Evolutionary conservation across 2,888 invertebrate genomes (phyloP), one percentile per base, ranked within the genome.

Genomic region (Leptarthrus brevirostris): DNA sequence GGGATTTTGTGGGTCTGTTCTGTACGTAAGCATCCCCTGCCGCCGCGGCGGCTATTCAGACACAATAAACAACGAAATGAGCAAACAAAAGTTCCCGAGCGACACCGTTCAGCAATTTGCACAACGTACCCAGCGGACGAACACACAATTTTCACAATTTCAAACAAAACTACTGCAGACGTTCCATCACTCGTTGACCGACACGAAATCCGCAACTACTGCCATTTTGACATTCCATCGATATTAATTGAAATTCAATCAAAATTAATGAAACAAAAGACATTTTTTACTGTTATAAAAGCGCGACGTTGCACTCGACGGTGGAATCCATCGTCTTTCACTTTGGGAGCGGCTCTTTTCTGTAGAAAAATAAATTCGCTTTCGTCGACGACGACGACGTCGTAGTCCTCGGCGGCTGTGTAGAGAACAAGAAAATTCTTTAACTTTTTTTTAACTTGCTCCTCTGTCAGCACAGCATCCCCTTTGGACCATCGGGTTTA

Each of bases 311-410:
- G 22, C 22, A 18, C 69, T 26, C 52, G 16, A 30, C 52, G 24
- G n/a, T 26, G 30, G 49, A 34, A 22, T 72, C 44, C 54, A 72
- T 72, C 56, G 26, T 34, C 44, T 24, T 72, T 44, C 54, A 72
- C 26, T 56, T 56, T 56, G 54, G 71, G 71, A 71, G 71, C 71
- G 71, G 71, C 71, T 71, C 71, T 18, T 61, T 54, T 71, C 54
- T 71, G 18, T 56, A 22, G 24, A 71, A 40, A 71, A 71, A 34
- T 49, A 49, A 34, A 36, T 44, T 69, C 47, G 66, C 47, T 66
- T 24, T 66, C 47, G 66, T 49, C 47, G 40, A 36, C 61, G 47
- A 66, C 24, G 52, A 69, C 52, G 52, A 52, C 69, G 69, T 49
- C 69, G 69, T 30, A 69, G 52, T 69, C 47, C 47, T 66, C 69